Percentiles rank a stretch among this genome's conserved stretches.
Conservation (phyloP, 2,113 vertebrate genomes). For the Varanus salvator region DNA sequence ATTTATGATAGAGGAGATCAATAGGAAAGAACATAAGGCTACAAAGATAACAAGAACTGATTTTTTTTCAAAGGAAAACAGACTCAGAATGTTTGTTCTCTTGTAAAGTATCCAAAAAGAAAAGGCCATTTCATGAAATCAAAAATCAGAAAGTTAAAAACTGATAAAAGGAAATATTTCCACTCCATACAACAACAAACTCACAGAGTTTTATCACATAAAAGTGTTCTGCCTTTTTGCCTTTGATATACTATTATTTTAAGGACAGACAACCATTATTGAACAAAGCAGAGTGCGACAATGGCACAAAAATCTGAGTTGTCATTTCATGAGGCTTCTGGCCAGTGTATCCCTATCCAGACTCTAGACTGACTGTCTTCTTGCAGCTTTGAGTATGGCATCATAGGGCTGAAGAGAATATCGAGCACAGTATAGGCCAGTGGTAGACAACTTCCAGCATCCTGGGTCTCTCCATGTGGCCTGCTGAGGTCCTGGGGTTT, state of each 20-base stretch:
- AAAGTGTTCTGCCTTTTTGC: background rate
- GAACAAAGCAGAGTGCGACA: background rate
- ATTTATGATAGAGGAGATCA: conserved; percentile 27
- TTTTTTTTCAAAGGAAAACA: background rate
- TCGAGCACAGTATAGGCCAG: too few species aligned
- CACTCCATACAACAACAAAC: background rate
- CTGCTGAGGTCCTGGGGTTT: background rate
- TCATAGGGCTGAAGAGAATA: background rate
- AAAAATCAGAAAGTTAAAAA: conserved; percentile 14
- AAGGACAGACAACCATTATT: background rate
- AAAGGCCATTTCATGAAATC: background rate
- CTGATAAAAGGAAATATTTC: background rate
- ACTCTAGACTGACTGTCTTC: conserved; percentile 4
- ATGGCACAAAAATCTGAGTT: background rate
- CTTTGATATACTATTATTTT: background rate
- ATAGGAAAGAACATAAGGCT: conserved; percentile 18
- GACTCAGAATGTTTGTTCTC: background rate
- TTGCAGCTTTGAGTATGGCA: conserved; percentile 16
- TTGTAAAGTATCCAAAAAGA: background rate
- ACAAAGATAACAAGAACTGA: conserved; percentile 7
- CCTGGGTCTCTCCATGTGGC: background rate
- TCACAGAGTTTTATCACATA: background rate
- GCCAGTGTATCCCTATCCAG: background rate
- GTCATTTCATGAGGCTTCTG: conserved; percentile 21
- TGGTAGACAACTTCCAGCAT: too few species aligned